phyloP scores from a whole-genome alignment of 2,888 invertebrate genomes.

The Hyppa rectilinea region DNA sequence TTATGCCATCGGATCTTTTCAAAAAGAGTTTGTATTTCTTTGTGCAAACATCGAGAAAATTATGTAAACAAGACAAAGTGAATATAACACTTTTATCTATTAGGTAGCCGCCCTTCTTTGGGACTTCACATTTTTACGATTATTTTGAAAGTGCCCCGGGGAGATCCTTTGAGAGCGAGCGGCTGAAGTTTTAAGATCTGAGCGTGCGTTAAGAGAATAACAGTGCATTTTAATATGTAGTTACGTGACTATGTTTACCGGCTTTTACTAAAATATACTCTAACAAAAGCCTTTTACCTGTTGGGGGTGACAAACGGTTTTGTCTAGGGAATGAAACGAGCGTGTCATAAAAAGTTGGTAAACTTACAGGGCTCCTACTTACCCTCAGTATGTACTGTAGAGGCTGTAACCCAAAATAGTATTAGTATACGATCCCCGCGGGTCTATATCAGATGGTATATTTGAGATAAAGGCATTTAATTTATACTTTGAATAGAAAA shows the following conservation, averaged over 20 bases:
- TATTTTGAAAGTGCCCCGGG: conserved; percentile 75
- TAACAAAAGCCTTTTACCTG: conserved; percentile 35
- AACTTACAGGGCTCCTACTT: background rate
- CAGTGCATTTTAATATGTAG: conserved; percentile 40
- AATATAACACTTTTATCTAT: conserved; percentile 70
- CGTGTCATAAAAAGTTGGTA: conserved; percentile 15
- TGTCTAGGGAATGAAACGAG: conserved; percentile 22
- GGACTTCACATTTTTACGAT: conserved; percentile 80
- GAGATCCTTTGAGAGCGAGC: conserved; percentile 63
- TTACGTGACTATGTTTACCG: conserved; percentile 23
- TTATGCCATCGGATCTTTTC: conserved; percentile 30
- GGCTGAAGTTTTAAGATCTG: conserved; percentile 63
- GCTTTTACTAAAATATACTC: conserved; percentile 26
- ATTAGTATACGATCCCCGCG: no score
- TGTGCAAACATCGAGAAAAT: conserved; percentile 59
- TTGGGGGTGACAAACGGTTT: conserved; percentile 17
- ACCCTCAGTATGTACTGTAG: background rate
- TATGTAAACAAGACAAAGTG: conserved; percentile 67
- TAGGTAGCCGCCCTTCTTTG: conserved; percentile 69
- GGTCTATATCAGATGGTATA: no score
- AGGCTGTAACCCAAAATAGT: no score
- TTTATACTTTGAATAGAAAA: no score
- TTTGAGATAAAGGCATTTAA: no score
- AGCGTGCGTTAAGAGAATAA: conserved; percentile 36
- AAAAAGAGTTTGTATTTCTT: conserved; percentile 44